Percentiles rank a stretch among this genome's conserved stretches.
Conservation (phyloP, 1,140 invertebrate species). For the Drosophila mauritiana region DNA sequence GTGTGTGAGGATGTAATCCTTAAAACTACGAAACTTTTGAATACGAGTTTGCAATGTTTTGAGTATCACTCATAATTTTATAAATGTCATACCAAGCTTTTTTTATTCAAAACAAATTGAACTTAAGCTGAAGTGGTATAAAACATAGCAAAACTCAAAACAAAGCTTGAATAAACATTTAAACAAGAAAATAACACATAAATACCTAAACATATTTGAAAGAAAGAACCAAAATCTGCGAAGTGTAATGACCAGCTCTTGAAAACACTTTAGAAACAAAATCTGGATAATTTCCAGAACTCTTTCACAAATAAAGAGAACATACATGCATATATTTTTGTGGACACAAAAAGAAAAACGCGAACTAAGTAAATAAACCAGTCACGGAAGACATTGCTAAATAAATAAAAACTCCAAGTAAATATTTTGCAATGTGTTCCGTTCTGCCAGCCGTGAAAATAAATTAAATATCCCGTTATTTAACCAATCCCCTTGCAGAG, state of each 20-base stretch:
- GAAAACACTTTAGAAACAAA: background rate
- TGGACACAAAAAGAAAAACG: background rate
- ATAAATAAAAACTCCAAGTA: slow-evolving; percentile 23
- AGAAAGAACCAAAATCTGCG: background rate
- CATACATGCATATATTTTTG: background rate
- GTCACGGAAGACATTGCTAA: slow-evolving; percentile 12
- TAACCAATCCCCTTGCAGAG: slow-evolving; percentile 46
- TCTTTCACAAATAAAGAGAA: background rate
- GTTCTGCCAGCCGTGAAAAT: background rate
- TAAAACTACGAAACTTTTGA: background rate
- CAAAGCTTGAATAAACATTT: background rate
- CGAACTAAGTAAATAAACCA: background rate
- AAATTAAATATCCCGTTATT: slow-evolving; percentile 32
- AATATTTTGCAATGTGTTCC: slow-evolving; percentile 17
- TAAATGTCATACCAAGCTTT: too few species aligned
- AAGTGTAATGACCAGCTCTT: too few species aligned
- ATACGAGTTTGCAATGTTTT: slow-evolving; percentile 2
- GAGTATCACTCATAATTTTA: background rate
- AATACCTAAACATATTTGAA: background rate
- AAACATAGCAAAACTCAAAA: background rate
- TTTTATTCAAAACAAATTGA: background rate
- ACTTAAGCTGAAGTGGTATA: background rate
- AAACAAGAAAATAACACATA: background rate
- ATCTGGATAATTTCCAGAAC: background rate
- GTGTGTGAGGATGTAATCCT: slow-evolving; percentile 4